Percentiles rank a stretch among this genome's conserved stretches.
Evolutionary conservation across 2,888 invertebrate genomes (phyloP).

Genomic region (Hyles lineata): DNA sequence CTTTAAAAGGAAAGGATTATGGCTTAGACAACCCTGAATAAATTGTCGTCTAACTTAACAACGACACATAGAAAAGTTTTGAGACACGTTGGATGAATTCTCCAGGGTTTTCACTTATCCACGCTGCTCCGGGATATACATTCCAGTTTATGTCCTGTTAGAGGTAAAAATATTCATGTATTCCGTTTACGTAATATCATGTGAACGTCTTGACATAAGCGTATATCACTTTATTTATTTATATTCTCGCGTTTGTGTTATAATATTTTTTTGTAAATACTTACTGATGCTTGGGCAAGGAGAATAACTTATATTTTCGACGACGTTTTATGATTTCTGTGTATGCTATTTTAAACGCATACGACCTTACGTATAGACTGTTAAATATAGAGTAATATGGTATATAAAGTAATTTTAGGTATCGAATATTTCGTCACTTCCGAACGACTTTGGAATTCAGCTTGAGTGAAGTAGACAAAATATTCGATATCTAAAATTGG

Average conservation of each 20-base stretch:
- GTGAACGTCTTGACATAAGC: conserved; percentile 26
- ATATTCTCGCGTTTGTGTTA: not conserved
- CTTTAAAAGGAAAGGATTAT: conserved; percentile 22
- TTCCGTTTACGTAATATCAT: conserved; percentile 46
- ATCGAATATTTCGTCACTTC: too few relatives aligned
- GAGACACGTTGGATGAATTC: not conserved
- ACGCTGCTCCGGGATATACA: conserved; percentile 35
- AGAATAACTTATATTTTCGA: not conserved
- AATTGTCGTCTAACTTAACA: conserved; percentile 13
- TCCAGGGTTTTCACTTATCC: conserved; percentile 21
- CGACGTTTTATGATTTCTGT: not conserved
- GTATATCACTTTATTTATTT: conserved; percentile 45
- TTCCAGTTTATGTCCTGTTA: conserved; percentile 39
- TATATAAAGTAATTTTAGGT: too few relatives aligned
- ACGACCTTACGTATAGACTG: too few relatives aligned
- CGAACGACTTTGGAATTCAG: too few relatives aligned
- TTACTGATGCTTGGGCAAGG: not conserved
- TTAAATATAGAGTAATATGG: too few relatives aligned
- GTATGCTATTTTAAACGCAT: not conserved
- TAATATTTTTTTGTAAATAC: not conserved
- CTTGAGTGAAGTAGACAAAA: too few relatives aligned
- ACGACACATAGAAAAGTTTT: conserved; percentile 10
- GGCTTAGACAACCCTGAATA: conserved; percentile 16
- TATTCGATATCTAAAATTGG: too few relatives aligned
- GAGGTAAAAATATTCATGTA: conserved; percentile 55